Evolutionary conservation across 2,888 invertebrate genomes (phyloP), one percentile per base, ranked within the genome.

Genomic region (Morpho deidamia): DNA sequence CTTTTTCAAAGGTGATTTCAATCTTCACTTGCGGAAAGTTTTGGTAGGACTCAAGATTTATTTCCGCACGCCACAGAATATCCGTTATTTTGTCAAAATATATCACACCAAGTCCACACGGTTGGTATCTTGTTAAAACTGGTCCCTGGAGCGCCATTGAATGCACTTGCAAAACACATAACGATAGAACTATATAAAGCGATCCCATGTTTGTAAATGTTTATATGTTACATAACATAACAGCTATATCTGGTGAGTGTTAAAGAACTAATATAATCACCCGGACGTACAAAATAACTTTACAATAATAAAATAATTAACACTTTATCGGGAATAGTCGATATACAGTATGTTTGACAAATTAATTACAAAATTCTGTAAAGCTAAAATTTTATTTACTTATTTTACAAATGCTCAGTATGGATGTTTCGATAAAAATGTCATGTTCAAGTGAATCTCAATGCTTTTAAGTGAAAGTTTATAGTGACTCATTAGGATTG

Each of bases 81-180:
- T 71, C 66, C 3, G 66, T 64, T 7, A 79, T 48, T 69, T 69
- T 81, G 56, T 86, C 81, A 59, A 88, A 87, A 67, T 82, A 71
- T 60, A 88, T 64, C 8, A 81, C 67, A 1, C 81, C 86, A 44
- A 87, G 64, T 8, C 81, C 81, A 61, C 88, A 88, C 1, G 88
- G 88, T 39, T 83, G 78, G 43, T 87, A 88, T 58, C 78, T 74
- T 0, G 78, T 83, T 51, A 81, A 64, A 38, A 68, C 68, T 1
- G 81, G 71, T 0, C 86, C 86, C 50, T 73, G 72, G 41, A 87
- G 60, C 8, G 82, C 67, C 77, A 87, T 76, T 3, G 74, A 64
- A 55, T 70, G 55, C 2, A 74, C 74, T 55, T 68, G 65, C 32
- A 68, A 52, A 50, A 62, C 11, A 66, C 53, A 56, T 42, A 61